Evolutionary conservation across 2,797 vertebrate species (phyloP), one percentile per base, ranked within the genome.

Genomic region (Triplophysa yarkandensis): DNA sequence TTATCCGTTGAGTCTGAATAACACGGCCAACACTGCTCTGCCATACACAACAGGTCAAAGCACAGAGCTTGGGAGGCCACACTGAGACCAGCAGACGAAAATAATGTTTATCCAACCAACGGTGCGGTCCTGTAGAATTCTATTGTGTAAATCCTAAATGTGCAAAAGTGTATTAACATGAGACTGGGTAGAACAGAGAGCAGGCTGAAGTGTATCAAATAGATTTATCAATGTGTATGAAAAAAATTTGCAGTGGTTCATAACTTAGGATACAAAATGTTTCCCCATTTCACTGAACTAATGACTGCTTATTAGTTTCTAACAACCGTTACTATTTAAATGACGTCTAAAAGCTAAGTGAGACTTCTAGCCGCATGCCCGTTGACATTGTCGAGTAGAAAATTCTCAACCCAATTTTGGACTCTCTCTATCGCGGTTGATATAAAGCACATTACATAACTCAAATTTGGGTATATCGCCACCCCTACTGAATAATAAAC

Each of bases 21-120:
- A 83, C 75, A 84, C 68, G 74, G 75, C 21, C 39, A 6, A 60
- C 68, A 72, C 77, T 81, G 81, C 82, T 78, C 77, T 28, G 74
- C 57, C 16, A 36, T 71, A 57, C 27, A 21, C 57, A 25, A 36
- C 50, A 66, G 79, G 74, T 79, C 78, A 84, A n/a, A 65, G 70
- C 54, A 43, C 36, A 19, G 61, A 61, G 60, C 70, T 46, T 36
- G 28, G 41, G 74, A 60, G 60, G 69, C 60, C 75, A 57, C 32
- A 28, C 25, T 60, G 64, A 32, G 48, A 79, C 55, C 19, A 30
- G 50, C 34, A 62, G 52, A 57, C 6, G 4, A 78, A 80, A 83
- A 58, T 4, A 76, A 80, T 77, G 63, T 79, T 77, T 82, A 71
- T 50, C 76, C 46, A 71, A 19, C 44, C 21, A 62, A 32, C 21